Base-by-base conservation (phyloP, 2,888 invertebrate genomes). In the Lepidocyrtinus sp. region DNA sequence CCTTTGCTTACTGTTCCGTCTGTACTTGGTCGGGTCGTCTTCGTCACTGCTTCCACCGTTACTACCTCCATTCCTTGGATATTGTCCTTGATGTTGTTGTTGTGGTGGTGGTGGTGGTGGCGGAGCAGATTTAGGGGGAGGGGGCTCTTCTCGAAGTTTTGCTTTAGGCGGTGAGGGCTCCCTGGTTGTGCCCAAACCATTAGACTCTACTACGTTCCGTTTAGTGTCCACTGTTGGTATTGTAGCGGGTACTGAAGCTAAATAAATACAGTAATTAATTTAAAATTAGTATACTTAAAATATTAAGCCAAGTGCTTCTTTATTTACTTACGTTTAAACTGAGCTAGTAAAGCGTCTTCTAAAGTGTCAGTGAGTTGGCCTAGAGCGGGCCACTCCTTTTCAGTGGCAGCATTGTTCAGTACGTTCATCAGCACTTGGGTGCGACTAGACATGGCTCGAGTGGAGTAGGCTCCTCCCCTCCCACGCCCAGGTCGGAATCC, bases 41-140 rank as follows among this genome's bases (percentile, higher is more conserved):
- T 79, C 79, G 24, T 75, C 72, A 21, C 75, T 73, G 59, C 75
- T 75, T 67, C 75, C 36, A 36, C 36, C 36, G 5, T 36, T 12
- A 36, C n/a, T n/a, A n/a, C n/a, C n/a, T n/a, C 12, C 36, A 12
- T 36, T 36, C 36, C 12, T 36, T 12, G 12, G 5, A 7, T 36
- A 5, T 36, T 36, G 36, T 36, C 12, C 36, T 12, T 68, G 12
- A n/a, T 17, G 24, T 27, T 46, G 1, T 50, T 25, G 19, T 46
- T 68, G 17, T 50, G 46, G 1, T 19, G 68, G 15, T 62, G 68
- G 36, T 12, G 65, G 36, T n/a, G 46, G 45, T n/a, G 22, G 22
- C 1, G 68, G n/a, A n/a, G 5, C 36, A 36, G 5, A 50, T 24
- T 65, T 65, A 9, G 7, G 1, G n/a, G n/a, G n/a, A n/a, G n/a